These are phyloP conservation scores for Channa argus DNA, from an alignment of 2,113 vertebrate species.

Conservation along the genomic window DNA sequence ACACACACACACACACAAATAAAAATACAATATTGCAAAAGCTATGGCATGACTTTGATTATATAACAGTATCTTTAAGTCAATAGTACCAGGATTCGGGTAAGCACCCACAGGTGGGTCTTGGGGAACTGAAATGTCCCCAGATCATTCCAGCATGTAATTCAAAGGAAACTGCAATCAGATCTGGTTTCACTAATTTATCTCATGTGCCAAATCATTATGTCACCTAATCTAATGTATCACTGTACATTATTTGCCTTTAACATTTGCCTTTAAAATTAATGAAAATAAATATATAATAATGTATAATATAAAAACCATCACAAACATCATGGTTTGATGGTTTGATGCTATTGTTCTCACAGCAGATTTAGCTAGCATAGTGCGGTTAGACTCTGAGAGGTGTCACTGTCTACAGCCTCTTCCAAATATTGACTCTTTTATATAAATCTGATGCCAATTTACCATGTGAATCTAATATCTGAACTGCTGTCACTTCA, in stretches of 20 bases:
- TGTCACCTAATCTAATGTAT: background rate
- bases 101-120: slow-evolving; percentile 1
- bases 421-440: background rate
- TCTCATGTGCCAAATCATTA: background rate
- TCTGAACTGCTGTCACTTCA: background rate
- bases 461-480: background rate
- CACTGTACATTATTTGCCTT: background rate
- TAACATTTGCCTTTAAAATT: background rate
- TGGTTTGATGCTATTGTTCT: too few relatives aligned
- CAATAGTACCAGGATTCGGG: background rate
- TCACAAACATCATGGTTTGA: too few relatives aligned
- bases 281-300: too few relatives aligned
- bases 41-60: background rate
- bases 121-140: slow-evolving; percentile 18
- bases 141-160: slow-evolving; percentile 2
- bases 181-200: slow-evolving; percentile 16
- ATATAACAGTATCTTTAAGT: background rate
- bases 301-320: too few relatives aligned
- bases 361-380: too few relatives aligned
- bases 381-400: background rate
- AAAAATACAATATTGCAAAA: background rate
- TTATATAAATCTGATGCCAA: background rate
- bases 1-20: too few relatives aligned
- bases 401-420: background rate
- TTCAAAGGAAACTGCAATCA: slow-evolving; percentile 28